Conservation (phyloP, 2,797 vertebrate species). For the Heteromormyrus szaboi region DNA sequence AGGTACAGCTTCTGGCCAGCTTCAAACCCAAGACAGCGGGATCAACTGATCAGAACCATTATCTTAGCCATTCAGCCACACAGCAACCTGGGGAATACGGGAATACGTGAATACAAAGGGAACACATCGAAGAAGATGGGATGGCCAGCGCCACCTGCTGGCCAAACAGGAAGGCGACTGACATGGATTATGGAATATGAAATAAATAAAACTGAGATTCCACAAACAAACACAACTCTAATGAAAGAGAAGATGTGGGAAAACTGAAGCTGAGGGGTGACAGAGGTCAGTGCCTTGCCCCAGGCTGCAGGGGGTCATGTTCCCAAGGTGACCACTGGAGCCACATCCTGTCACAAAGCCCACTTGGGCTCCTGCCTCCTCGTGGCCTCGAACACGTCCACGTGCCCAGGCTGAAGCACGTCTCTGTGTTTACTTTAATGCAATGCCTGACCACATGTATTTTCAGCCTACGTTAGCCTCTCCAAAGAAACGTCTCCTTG, state of each 20-base stretch:
- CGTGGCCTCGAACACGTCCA: not conserved
- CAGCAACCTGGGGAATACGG: not conserved
- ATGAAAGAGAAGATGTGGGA: not conserved
- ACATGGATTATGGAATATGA: not conserved
- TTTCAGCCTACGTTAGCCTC: not conserved
- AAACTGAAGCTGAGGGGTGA: not conserved
- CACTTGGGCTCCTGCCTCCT: not conserved
- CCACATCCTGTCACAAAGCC: constrained; percentile 11
- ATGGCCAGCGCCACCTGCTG: not conserved
- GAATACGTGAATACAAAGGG: not conserved
- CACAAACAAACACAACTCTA: not conserved
- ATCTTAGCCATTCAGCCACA: not conserved
- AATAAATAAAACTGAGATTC: not conserved
- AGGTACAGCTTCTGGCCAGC: not conserved
- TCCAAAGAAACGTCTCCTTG: not conserved
- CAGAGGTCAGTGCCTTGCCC: not conserved
- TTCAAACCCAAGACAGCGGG: not conserved
- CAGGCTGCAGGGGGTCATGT: not conserved
- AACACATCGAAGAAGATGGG: not conserved
- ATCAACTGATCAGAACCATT: not conserved
- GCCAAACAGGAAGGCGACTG: not conserved
- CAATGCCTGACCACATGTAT: not conserved
- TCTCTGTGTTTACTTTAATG: not conserved
- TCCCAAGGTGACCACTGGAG: constrained; percentile 2
- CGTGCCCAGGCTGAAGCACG: not conserved